Evolutionary conservation across 2,113 vertebrate species (phyloP).

Genomic region (Vidua macroura): DNA sequence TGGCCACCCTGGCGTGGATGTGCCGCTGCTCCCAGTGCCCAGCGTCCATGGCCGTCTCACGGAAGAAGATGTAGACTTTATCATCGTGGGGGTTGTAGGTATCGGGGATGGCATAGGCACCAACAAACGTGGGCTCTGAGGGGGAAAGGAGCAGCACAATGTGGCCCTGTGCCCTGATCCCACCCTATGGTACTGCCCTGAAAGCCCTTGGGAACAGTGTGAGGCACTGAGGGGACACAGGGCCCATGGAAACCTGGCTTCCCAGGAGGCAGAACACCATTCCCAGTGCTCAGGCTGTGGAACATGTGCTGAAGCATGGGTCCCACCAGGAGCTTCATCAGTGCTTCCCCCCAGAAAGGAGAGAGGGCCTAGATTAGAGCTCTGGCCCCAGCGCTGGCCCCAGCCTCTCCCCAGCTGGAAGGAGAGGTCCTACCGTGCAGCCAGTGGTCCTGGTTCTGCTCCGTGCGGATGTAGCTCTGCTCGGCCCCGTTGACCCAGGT

Average conservation of each 20-base stretch:
- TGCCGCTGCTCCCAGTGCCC: constrained; percentile 77
- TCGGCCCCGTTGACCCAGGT: constrained; percentile 66
- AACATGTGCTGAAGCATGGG: fast-evolving
- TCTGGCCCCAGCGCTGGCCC: background rate
- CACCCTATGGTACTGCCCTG: background rate
- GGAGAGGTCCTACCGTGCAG: constrained; percentile 72
- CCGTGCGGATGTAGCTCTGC: constrained; percentile 81
- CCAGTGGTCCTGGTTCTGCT: constrained; percentile 86
- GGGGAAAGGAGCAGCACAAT: background rate
- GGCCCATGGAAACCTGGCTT: background rate
- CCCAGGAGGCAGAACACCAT: background rate
- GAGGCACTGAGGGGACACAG: fast-evolving
- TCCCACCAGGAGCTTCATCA: background rate
- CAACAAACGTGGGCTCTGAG: constrained; percentile 77
- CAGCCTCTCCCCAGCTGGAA: background rate
- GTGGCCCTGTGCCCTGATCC: background rate
- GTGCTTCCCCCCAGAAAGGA: background rate
- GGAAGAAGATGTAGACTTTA: constrained; percentile 88
- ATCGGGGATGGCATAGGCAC: constrained; percentile 80
- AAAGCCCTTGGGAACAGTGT: background rate
- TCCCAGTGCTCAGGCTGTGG: background rate
- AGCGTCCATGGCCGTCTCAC: constrained; percentile 78
- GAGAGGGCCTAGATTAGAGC: background rate
- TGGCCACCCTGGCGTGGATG: constrained; percentile 82
- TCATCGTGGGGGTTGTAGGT: constrained; percentile 83